Evolutionary conservation across 2,797 vertebrate species (phyloP).

Genomic region (Dendrocincla tyrannina): DNA sequence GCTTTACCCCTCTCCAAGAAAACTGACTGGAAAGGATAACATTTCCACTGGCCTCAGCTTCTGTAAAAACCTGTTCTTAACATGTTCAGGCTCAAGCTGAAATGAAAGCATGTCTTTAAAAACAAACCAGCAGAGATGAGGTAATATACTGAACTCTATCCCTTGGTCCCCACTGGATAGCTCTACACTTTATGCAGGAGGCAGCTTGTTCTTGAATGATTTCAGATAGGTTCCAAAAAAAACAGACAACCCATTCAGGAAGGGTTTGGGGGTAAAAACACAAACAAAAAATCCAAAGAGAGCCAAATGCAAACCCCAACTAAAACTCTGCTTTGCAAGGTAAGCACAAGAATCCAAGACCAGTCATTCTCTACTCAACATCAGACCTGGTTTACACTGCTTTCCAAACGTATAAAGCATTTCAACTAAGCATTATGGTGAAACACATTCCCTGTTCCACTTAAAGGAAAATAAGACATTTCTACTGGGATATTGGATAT

Average conservation of each 20-base stretch:
- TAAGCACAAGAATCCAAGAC: neutral
- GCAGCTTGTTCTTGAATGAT: neutral
- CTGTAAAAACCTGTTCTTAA: neutral
- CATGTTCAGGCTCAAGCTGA: neutral
- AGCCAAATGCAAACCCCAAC: neutral
- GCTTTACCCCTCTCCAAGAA: neutral
- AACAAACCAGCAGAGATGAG: neutral
- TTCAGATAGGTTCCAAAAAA: neutral
- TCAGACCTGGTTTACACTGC: neutral
- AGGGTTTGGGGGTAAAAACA: neutral
- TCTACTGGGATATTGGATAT: neutral
- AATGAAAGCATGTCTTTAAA: neutral
- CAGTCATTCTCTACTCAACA: neutral
- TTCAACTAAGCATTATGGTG: neutral
- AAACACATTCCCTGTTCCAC: neutral
- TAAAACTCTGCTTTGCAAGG: neutral
- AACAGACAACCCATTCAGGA: neutral
- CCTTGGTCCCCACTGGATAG: neutral
- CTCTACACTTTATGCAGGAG: neutral
- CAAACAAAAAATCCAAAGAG: neutral
- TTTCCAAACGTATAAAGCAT: neutral
- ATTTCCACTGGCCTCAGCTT: neutral
- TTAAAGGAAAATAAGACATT: neutral
- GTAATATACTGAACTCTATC: neutral
- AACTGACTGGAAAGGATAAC: neutral